Evolutionary conservation across 2,797 vertebrate species (phyloP).

Genomic region (Oreortyx pictus): DNA sequence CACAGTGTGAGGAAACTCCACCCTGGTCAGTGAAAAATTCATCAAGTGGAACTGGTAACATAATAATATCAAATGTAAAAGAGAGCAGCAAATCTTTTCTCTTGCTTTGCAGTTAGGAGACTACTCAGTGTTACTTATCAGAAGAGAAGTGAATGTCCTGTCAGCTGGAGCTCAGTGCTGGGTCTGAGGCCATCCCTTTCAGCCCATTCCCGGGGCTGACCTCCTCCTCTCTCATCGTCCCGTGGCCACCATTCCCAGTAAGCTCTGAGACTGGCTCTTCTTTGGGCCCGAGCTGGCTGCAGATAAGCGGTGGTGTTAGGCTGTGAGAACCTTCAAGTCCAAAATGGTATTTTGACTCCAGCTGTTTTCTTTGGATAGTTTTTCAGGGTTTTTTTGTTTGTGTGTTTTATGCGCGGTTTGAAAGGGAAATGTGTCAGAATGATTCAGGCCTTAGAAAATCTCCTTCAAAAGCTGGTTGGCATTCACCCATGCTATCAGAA

Average conservation of each 20-base stretch:
- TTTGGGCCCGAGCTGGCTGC: neutral
- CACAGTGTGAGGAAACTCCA: conserved; percentile 14
- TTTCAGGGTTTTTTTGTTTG: neutral
- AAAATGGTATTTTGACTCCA: conserved; percentile 13
- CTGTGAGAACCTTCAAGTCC: neutral
- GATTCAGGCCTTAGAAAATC: neutral
- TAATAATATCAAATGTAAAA: neutral
- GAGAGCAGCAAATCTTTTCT: conserved; percentile 49
- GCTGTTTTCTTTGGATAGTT: conserved; percentile 14
- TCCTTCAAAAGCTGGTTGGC: neutral
- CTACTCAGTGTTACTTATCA: conserved; percentile 14
- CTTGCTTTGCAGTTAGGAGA: neutral
- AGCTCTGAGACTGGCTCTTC: conserved; percentile 7
- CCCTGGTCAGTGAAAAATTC: neutral
- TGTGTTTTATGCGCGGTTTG: neutral
- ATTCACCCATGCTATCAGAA: neutral
- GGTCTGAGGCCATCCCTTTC: neutral
- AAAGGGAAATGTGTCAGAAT: neutral
- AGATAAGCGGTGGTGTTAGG: neutral
- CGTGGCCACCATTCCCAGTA: neutral
- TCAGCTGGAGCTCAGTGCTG: neutral
- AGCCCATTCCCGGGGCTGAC: neutral
- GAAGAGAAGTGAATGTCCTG: conserved; percentile 21
- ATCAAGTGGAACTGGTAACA: neutral
- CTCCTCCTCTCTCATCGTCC: conserved; percentile 2